Evolutionary conservation across 2,797 vertebrate genomes (phyloP).

Genomic region (Anguilla marmorata): DNA sequence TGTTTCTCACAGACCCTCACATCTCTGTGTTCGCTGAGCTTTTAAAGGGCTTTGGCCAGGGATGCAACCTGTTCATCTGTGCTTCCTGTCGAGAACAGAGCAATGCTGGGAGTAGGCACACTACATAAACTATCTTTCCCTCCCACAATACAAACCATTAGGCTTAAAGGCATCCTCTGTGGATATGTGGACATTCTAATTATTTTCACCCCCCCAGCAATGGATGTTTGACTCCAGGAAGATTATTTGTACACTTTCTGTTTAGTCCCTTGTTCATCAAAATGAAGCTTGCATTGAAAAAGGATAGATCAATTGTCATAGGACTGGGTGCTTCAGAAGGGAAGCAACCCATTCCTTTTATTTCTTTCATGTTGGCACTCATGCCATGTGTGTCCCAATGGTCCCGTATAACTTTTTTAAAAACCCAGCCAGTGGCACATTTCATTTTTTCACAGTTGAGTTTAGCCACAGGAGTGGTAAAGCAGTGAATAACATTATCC

Average conservation of each 20-base stretch:
- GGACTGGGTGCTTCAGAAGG: background rate
- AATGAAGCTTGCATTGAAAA: background rate
- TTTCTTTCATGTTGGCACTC: background rate
- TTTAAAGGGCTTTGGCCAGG: conserved; percentile 37
- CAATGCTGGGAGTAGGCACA: conserved; percentile 42
- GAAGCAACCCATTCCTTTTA: background rate
- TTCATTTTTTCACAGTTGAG: background rate
- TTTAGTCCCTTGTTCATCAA: background rate
- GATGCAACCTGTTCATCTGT: conserved; percentile 46
- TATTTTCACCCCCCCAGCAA: background rate
- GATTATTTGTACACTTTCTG: background rate
- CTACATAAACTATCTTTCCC: conserved; percentile 46
- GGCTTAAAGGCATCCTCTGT: background rate
- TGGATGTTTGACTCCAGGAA: background rate
- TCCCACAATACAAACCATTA: conserved; percentile 1
- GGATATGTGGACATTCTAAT: background rate
- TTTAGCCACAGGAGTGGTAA: background rate
- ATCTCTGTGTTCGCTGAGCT: background rate
- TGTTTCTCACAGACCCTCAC: background rate
- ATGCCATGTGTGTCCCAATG: background rate
- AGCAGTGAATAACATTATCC: conserved; percentile 4
- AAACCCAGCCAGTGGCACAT: background rate
- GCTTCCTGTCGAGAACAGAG: conserved; percentile 43
- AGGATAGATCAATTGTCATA: background rate
- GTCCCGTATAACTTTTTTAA: background rate